These are phyloP conservation scores for Siniperca knerii DNA, from an alignment of 2,113 vertebrate genomes.

Conservation along the genomic window DNA sequence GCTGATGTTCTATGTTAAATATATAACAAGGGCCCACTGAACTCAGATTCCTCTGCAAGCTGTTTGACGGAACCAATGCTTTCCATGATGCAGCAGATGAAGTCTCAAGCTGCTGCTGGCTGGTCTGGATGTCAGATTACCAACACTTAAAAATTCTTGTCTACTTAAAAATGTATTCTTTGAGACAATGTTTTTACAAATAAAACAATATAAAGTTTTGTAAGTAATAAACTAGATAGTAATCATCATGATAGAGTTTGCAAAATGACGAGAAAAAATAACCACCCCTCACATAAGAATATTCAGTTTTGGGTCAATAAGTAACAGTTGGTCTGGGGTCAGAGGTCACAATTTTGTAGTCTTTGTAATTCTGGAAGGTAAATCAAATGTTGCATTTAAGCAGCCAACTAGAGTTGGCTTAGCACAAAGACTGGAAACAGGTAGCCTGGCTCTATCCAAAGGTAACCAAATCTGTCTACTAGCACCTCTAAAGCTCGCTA, in stretches of 20 bases:
- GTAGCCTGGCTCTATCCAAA: not conserved
- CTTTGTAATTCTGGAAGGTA: not conserved
- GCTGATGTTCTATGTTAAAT: conserved; percentile 45
- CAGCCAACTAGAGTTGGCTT: not conserved
- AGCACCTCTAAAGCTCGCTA: not conserved
- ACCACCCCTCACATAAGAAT: not conserved
- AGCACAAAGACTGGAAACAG: not conserved
- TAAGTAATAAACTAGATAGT: too few relatives aligned
- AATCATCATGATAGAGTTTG: too few relatives aligned
- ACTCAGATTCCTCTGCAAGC: conserved; percentile 16
- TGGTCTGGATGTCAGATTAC: not conserved
- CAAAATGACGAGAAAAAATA: not conserved
- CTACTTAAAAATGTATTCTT: not conserved
- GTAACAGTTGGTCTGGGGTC: not conserved
- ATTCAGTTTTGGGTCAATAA: not conserved
- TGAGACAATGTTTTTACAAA: not conserved
- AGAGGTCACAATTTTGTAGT: not conserved
- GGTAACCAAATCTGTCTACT: not conserved
- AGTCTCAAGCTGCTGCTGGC: not conserved
- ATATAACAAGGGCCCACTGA: conserved; percentile 21
- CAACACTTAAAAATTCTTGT: not conserved
- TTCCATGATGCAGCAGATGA: conserved; percentile 65
- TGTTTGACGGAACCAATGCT: not conserved
- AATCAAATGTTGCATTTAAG: not conserved
- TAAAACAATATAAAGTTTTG: not conserved